Conservation (phyloP, 2,113 vertebrate species). For the Urocynchramus pylzowi region DNA sequence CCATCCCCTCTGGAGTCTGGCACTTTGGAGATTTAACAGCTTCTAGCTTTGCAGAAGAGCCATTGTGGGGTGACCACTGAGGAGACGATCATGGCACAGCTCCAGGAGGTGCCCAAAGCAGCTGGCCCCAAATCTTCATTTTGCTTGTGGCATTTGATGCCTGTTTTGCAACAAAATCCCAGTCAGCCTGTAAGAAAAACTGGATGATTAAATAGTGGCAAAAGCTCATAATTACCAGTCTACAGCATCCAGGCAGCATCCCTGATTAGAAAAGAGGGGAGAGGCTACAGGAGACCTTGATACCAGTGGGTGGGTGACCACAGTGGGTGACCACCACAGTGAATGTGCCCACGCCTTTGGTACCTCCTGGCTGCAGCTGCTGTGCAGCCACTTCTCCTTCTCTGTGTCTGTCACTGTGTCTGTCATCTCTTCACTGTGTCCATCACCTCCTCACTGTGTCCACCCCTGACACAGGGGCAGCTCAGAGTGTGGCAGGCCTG, state of each 20-base stretch:
- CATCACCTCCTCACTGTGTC: neutral
- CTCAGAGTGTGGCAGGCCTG: neutral
- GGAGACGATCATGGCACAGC: neutral
- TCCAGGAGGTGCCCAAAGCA: neutral
- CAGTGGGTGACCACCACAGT: neutral
- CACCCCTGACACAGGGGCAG: rapidly evolving
- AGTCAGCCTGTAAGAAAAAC: neutral
- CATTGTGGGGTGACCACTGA: rapidly evolving
- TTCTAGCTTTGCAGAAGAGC: neutral
- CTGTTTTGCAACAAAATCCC: neutral
- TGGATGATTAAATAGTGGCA: neutral
- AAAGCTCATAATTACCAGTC: neutral
- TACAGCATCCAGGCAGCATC: neutral
- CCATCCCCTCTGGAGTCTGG: neutral
- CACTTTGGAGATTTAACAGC: neutral
- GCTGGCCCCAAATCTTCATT: neutral
- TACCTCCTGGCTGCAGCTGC: neutral
- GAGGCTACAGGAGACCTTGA: neutral
- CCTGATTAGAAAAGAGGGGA: neutral
- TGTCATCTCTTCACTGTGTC: neutral
- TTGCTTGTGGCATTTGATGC: neutral
- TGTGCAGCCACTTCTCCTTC: neutral
- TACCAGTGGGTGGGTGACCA: neutral
- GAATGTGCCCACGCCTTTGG: rapidly evolving
- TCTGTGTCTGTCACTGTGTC: neutral